Conservation (phyloP, 2,797 vertebrate species). For the Syndactyla subalaris region DNA sequence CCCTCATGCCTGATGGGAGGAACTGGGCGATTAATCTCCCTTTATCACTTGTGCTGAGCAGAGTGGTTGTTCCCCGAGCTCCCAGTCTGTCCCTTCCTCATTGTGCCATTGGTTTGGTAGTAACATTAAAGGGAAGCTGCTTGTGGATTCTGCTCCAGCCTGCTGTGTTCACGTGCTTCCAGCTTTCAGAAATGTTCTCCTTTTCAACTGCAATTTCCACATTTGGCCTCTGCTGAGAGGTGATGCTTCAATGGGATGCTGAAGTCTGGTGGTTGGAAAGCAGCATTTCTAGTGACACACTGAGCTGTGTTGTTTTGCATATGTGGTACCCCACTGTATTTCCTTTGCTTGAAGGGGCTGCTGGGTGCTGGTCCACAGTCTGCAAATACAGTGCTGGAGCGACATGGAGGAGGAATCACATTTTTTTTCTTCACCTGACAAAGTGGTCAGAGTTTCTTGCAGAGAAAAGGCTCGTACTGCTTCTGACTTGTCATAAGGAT, state of each 20-base stretch:
- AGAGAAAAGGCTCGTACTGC: not conserved
- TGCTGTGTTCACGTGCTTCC: not conserved
- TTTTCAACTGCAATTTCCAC: slow-evolving; percentile 41
- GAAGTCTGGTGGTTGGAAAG: not conserved
- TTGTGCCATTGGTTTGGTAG: not conserved
- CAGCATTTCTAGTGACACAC: not conserved
- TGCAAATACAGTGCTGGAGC: not conserved
- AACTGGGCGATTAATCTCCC: not conserved
- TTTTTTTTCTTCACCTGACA: not conserved
- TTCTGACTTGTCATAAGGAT: not conserved
- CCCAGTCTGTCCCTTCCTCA: not conserved
- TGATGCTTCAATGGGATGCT: slow-evolving; percentile 31
- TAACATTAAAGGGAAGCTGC: slow-evolving; percentile 6
- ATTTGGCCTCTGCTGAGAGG: slow-evolving; percentile 46
- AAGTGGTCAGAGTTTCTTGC: not conserved
- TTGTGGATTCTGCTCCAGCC: slow-evolving; percentile 17
- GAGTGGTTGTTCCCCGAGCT: not conserved
- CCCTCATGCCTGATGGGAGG: not conserved
- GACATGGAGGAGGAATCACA: not conserved
- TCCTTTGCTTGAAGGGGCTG: not conserved
- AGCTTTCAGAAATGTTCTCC: slow-evolving; percentile 32
- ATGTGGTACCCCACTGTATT: not conserved
- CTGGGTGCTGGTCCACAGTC: not conserved
- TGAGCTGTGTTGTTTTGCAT: not conserved
- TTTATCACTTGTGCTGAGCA: not conserved